phyloP scores from a whole-genome alignment of 2,113 vertebrate genomes.

The Onychorhynchus coronatus region DNA sequence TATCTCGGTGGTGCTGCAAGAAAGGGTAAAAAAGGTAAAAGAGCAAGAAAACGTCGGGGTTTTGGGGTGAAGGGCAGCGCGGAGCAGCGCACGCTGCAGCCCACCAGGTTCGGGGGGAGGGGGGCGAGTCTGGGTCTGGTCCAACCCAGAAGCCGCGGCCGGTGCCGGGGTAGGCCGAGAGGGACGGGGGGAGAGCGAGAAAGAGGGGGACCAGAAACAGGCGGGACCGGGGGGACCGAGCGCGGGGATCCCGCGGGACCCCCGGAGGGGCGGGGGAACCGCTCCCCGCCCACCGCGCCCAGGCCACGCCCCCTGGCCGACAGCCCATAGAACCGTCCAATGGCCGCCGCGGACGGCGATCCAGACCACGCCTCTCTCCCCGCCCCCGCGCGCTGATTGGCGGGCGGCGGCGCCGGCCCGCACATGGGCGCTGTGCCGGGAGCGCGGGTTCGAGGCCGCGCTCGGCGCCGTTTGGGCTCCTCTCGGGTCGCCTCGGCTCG shows the following conservation, averaged over 20 bases:
- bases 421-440: neutral
- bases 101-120: rapidly evolving
- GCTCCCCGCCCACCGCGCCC: rapidly evolving
- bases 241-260: too few species aligned
- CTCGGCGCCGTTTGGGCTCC: neutral
- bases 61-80: neutral
- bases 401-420: neutral
- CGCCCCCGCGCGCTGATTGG: neutral
- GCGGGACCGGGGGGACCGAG: neutral
- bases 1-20: neutral
- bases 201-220: too few species aligned
- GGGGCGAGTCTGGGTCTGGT: rapidly evolving
- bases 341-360: rapidly evolving
- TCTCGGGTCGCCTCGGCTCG: neutral
- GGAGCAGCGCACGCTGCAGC: neutral
- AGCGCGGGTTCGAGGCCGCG: neutral
- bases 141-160: rapidly evolving
- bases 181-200: neutral
- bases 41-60: rapidly evolving
- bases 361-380: rapidly evolving
- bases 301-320: neutral
- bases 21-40: too few species aligned
- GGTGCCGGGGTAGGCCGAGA: neutral
- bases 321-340: neutral
- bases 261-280: neutral